A percentile compares a stretch with the other conserved stretches of the same genome.
Evolutionary conservation across 1,140 invertebrate genomes (phyloP).

Genomic region (Phthorimaea operculella): DNA sequence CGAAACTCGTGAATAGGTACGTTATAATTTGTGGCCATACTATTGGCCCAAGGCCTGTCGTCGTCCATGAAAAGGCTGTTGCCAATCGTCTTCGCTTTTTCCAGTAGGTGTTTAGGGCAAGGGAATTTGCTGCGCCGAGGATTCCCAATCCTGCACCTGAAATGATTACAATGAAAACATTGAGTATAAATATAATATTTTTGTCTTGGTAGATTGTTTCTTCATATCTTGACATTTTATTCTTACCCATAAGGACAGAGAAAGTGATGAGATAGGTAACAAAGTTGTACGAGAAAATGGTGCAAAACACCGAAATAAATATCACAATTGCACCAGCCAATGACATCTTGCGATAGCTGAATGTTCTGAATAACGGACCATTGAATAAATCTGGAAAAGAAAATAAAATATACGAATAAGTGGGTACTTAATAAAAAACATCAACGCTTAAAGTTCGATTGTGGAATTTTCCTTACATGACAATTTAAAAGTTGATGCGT

Average conservation of each 20-base stretch:
- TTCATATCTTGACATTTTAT: not conserved
- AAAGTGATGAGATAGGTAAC: conserved; percentile 70
- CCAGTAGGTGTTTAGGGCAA: conserved; percentile 73
- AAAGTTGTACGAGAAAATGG: conserved; percentile 70
- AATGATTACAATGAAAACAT: conserved; percentile 11
- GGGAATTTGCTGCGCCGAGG: conserved; percentile 69
- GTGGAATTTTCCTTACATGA: no score
- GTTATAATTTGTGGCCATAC: conserved; percentile 69
- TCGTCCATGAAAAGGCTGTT: conserved; percentile 70
- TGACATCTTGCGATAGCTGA: conserved; percentile 73
- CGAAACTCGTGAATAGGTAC: conserved; percentile 63
- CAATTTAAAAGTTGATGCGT: no score
- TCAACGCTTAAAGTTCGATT: no score
- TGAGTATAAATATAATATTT: not conserved
- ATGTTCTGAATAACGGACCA: conserved; percentile 73
- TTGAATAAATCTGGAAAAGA: conserved; percentile 72
- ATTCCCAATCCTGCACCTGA: conserved; percentile 72
- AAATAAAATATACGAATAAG: not conserved
- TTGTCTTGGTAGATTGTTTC: not conserved
- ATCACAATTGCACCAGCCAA: conserved; percentile 68
- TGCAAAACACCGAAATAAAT: conserved; percentile 67
- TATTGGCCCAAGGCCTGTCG: conserved; percentile 70
- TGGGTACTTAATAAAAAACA: no score
- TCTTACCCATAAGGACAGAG: conserved; percentile 70
- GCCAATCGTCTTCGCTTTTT: conserved; percentile 69